Base-by-base conservation (phyloP, 1,140 invertebrate genomes). In the Hirudo medicinalis region DNA sequence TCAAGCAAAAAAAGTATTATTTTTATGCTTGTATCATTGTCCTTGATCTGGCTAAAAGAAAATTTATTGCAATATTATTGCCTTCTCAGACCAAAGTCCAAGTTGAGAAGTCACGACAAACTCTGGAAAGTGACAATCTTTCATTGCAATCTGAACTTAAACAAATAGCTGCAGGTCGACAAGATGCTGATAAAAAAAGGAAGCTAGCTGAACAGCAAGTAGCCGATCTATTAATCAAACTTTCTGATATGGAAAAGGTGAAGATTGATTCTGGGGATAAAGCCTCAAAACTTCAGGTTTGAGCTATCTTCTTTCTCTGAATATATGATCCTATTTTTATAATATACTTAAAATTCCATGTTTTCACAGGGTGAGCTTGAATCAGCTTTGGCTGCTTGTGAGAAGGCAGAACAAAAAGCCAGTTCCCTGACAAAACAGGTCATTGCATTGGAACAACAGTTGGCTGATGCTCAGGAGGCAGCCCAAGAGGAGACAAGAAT, bases 401-500 rank as follows among this genome's bases (percentile, higher is more conserved):
- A 80, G 69, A 72, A 77, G 55, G 76, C 76, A 22, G 81, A 82
- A 32, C 77, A 77, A 9, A 79, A 79, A 70, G 75, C 76, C 19
- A 73, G 76, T 54, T 77, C 77, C 55, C 32, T 77, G 72, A 69
- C 63, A 40, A 80, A 81, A 74, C 78, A 79, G 54, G 73, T 80
- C 19, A 73, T 87, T 67, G 88, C 88, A 15, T 87, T 89, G 73
- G 90, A 92, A 78, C 87, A 88, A 0, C 91, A 94, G 78, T 86
- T 95, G 63, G 84, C 86, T 1, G 92, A 95, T 82, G 85, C 88
- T 2, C 89, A 90, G 84, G 87, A 87, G 22, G 84, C 89, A 57
- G 82, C 95, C 3, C 92, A 97, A 80, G 94, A 97, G 78, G 96
- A 99, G 83, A 97, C 93, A 0, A 87, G 90, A 57, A 90, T 92